Base-by-base conservation (phyloP, 2,888 invertebrate species). In the Toxonevra muliebris region DNA sequence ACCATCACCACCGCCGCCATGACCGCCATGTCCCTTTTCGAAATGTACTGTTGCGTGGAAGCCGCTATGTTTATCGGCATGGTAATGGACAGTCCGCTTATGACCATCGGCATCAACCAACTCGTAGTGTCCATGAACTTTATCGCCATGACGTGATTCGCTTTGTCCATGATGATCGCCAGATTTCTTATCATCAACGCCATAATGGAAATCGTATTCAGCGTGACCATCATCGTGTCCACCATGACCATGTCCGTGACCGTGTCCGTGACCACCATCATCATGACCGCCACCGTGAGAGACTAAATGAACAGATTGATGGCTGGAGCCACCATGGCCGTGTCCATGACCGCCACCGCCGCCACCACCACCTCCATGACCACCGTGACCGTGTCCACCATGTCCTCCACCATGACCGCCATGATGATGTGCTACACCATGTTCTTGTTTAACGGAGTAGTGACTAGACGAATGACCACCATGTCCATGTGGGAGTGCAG, bases 31-130 rank as follows among this genome's bases (percentile, higher is more conserved):
- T 48, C 76, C 57, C 48, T 78, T 78, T 68, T 79, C 80, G 40
- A 78, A 76, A 17, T 74, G 74, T 12, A 80, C 80, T 1, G 76
- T 74, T 0, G 80, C 80, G 66, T 79, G 73, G 72, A 80, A 80
- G 2, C 80, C 80, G 71, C 74, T 78, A 67, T 80, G 80, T 67
- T 80, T 80, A 62, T 80, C 80, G 40, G 80, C 80, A 0, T 76
- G 76, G 54, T 80, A 80, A 71, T 78, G 76, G 67, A 80, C 80
- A 54, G 77, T 79, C 15, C 80, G 76, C 73, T 80, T 80, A 75
- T 80, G 80, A 40, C 80, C 80, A 70, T 80, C 80, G 69, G 80
- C 79, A 64, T 80, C 80, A 69, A 80, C 77, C 75, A 80, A 75
- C 78, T 80, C 80, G 67, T 80, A 80, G 65, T 80, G 79, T 68